Conservation (phyloP, 2,797 vertebrate genomes). For the Mormyrus proboscirostris region DNA sequence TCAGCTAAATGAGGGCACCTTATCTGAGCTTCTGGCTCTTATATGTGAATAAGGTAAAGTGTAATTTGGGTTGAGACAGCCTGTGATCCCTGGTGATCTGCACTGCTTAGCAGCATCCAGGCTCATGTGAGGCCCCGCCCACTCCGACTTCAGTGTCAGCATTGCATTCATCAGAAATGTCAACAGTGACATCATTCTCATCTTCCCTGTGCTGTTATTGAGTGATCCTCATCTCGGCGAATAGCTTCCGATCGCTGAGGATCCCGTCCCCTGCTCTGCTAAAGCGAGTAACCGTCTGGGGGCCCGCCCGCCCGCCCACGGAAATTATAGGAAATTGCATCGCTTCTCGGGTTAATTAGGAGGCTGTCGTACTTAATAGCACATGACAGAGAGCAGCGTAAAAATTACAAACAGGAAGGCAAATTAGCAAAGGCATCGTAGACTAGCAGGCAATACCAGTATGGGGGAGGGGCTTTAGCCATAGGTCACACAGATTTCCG, state of each 20-base stretch:
- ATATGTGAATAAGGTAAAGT: background rate
- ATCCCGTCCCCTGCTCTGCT: background rate
- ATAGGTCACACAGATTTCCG: background rate
- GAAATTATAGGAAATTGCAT: slow-evolving; percentile 14
- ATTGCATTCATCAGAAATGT: background rate
- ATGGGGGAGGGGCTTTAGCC: background rate
- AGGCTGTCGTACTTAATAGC: slow-evolving; percentile 27
- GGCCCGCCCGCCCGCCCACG: background rate
- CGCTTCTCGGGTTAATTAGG: slow-evolving; percentile 25
- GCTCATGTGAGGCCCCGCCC: background rate
- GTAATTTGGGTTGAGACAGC: background rate
- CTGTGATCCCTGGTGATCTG: background rate
- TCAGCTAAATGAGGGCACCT: background rate
- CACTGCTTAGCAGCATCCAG: background rate
- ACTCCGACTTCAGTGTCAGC: background rate
- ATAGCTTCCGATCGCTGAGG: slow-evolving; percentile 1
- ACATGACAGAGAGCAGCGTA: background rate
- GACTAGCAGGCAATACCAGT: background rate
- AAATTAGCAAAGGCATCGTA: slow-evolving; percentile 7
- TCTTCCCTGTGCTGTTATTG: background rate
- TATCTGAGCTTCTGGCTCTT: background rate
- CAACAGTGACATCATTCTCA: background rate
- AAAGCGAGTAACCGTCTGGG: background rate
- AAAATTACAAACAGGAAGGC: slow-evolving; percentile 15
- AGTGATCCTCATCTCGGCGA: slow-evolving; percentile 14